Percentiles rank a stretch among this genome's conserved stretches.
These are phyloP conservation scores for Percopsis transmontana DNA, from an alignment of 2,113 vertebrate genomes.

Conservation along the genomic window DNA sequence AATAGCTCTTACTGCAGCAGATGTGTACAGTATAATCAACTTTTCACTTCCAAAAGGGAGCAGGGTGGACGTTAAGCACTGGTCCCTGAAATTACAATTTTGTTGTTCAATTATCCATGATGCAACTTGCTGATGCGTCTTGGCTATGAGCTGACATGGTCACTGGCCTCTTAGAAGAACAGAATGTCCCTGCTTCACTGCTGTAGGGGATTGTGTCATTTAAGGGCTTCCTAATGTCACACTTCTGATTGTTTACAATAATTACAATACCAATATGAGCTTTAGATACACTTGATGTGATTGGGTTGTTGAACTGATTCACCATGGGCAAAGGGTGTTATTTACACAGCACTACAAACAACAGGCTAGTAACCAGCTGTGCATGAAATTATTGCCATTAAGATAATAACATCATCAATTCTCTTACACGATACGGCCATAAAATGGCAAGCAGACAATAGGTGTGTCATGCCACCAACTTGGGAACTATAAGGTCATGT, in stretches of 20 bases:
- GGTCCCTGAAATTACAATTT: slow-evolving; percentile 72
- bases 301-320: slow-evolving; percentile 20
- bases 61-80: slow-evolving; percentile 57
- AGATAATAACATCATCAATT: slow-evolving; percentile 59
- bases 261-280: slow-evolving; percentile 11
- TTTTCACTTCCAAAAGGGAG: slow-evolving; percentile 34
- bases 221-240: slow-evolving; percentile 28
- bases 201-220: slow-evolving; percentile 22
- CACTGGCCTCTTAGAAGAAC: slow-evolving; percentile 27
- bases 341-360: slow-evolving; percentile 26
- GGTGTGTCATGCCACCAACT: slow-evolving; percentile 18
- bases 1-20: slow-evolving; percentile 43
- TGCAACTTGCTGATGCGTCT: slow-evolving; percentile 50
- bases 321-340: slow-evolving; percentile 22
- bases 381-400: slow-evolving; percentile 57
- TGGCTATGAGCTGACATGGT: slow-evolving; percentile 49
- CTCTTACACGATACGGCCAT: slow-evolving; percentile 16
- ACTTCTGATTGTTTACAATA: slow-evolving; percentile 27
- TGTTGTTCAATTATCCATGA: slow-evolving; percentile 72
- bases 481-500: background rate
- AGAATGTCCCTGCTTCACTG: slow-evolving; percentile 18
- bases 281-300: slow-evolving; percentile 14
- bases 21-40: slow-evolving; percentile 57
- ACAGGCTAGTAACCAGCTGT: slow-evolving; percentile 40
- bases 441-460: slow-evolving; percentile 6